These are phyloP conservation scores for Altica lythri DNA, from an alignment of 2,888 invertebrate genomes.

Conservation along the genomic window DNA sequence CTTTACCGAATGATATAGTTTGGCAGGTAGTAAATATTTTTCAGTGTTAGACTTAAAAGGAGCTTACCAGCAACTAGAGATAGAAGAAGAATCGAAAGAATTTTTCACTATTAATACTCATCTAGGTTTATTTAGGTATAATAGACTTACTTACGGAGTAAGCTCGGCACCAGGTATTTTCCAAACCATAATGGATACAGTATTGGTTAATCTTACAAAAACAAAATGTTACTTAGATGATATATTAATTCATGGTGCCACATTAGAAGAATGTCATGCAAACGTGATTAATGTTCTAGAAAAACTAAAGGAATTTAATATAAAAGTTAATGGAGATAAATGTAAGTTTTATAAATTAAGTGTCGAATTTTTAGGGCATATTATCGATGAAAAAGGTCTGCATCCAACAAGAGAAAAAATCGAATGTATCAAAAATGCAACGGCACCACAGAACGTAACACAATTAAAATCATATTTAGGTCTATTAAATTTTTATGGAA, in stretches of 20 bases:
- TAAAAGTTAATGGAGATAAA: not conserved
- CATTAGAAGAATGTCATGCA: slow-evolving; percentile 3
- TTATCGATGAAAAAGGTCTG: slow-evolving; percentile 13
- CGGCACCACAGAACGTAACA: slow-evolving; percentile 19
- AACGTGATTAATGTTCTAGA: not conserved
- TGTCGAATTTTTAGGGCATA: slow-evolving; percentile 14
- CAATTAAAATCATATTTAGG: slow-evolving; percentile 31
- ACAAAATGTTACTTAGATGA: slow-evolving; percentile 8
- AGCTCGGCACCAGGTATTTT: slow-evolving; percentile 20
- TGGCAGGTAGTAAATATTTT: slow-evolving; percentile 1
- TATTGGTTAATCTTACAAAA: not conserved
- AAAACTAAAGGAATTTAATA: not conserved
- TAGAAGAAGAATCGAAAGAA: slow-evolving; percentile 15
- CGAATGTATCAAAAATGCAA: slow-evolving; percentile 18
- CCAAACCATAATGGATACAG: slow-evolving; percentile 11
- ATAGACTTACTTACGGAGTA: slow-evolving; percentile 14
- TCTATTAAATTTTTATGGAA: slow-evolving; percentile 31
- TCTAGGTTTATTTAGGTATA: slow-evolving; percentile 14
- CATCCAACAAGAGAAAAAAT: slow-evolving; percentile 23
- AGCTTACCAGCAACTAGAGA: slow-evolving; percentile 8
- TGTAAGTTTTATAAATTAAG: not conserved
- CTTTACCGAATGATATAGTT: slow-evolving; percentile 43
- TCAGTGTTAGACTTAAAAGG: slow-evolving; percentile 3
- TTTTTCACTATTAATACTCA: slow-evolving; percentile 18
- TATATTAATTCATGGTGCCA: not conserved